Evolutionary conservation across 2,797 vertebrate genomes (phyloP).

Genomic region (Alouatta caraya): DNA sequence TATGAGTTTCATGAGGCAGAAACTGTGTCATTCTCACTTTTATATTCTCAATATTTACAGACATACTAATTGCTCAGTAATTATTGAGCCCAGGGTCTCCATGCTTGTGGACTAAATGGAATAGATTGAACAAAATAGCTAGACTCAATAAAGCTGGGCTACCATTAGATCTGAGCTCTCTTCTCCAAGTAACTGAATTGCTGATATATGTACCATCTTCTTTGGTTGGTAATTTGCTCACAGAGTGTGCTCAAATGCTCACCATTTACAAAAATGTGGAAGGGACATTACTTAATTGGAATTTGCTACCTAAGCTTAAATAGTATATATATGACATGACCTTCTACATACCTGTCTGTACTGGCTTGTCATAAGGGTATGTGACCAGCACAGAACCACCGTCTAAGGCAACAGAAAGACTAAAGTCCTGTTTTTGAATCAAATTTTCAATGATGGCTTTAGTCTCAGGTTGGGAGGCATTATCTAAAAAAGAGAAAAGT

Average conservation of each 20-base stretch:
- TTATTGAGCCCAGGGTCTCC: too few species aligned
- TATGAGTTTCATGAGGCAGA: background rate
- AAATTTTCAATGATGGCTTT: slow-evolving; percentile 92
- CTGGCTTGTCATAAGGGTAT: slow-evolving; percentile 96
- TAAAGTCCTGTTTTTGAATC: slow-evolving; percentile 91
- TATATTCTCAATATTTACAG: background rate
- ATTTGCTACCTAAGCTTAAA: slow-evolving; percentile 22
- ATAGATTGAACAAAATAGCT: slow-evolving; percentile 1
- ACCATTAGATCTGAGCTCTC: background rate
- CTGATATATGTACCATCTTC: background rate
- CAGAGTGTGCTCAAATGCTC: background rate
- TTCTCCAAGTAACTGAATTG: slow-evolving; percentile 16
- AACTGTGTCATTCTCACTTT: background rate
- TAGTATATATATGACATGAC: background rate
- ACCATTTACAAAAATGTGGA: slow-evolving; percentile 5
- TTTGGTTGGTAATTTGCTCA: slow-evolving; percentile 25
- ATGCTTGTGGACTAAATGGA: background rate
- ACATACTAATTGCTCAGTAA: slow-evolving; percentile 33
- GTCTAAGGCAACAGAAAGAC: slow-evolving; percentile 95
- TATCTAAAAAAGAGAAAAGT: slow-evolving; percentile 85
- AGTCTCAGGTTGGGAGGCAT: slow-evolving; percentile 94
- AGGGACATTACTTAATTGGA: slow-evolving; percentile 12
- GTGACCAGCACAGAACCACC: slow-evolving; percentile 95
- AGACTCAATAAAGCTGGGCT: background rate
- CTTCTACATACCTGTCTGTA: slow-evolving; percentile 89